Evolutionary conservation across 2,113 vertebrate genomes (phyloP), one percentile per base, ranked within the genome.

Genomic region (Turnix velox): DNA sequence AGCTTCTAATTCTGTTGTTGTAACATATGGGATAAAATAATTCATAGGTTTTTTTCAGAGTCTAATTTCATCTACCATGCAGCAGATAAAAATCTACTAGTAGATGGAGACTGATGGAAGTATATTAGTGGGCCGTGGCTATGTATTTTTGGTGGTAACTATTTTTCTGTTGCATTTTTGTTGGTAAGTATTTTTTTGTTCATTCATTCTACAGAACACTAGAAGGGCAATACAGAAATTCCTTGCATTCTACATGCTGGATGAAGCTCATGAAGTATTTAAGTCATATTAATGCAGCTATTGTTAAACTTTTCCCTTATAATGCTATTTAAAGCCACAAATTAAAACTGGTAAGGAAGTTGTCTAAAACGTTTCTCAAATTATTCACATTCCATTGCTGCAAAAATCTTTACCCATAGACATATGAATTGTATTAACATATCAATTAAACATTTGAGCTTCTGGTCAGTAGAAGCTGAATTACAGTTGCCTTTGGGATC

Each of bases 241-340:
- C 76, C 74, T 91, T 77, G 42, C 84, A 94, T 94, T 85, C 57
- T 71, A 16, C 48, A 54, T 80, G 43, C 40, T 14, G 18, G 51
- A 81, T 86, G 42, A 75, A 18, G 49, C 91, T 81, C 81, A 65
- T 63, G 12, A 73, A 79, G 35, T 66, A 75, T 83, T 91, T 66
- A 81, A 87, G 27, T 67, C 5, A 57, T 59, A 85, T 73, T 80
- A 95, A 95, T 92, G 62, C 69, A 87, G 9, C 68, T 95, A 77
- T 95, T 95, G 90, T 93, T 92, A 78, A 91, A 87, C 33, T 4
- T 73, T 87, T 87, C 66, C 59, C 91, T 84, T 89, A 59, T n/a
- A 94, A 40, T 84, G 76, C 27, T 49, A 25, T 59, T 90, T 92
- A 90, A 88, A 95, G 19, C 14, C 40, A 86, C 37, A 42, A 61